Evolutionary conservation across 2,888 invertebrate genomes (phyloP), one percentile per base, ranked within the genome.

Genomic region (Melanostoma scalare): DNA sequence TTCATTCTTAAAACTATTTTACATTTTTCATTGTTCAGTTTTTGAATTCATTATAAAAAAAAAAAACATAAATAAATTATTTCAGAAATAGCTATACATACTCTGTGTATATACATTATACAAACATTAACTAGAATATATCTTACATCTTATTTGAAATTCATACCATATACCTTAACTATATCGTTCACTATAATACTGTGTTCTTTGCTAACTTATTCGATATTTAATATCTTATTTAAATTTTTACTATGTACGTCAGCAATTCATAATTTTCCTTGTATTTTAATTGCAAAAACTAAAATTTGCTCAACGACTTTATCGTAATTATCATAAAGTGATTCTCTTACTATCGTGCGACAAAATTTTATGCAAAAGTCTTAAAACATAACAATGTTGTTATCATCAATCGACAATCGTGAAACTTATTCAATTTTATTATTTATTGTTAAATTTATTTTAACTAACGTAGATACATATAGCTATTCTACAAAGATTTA

Each of bases 221-320:
- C 69, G 84, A 84, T 84, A 84, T 84, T 75, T 71, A 71, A 84
- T 84, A 84, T 68, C 79, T 67, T 73, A 33, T 52, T 67, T 72
- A 33, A 55, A 40, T 67, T 68, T 38, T 74, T 55, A 50, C 36
- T 48, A 69, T 50, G 44, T 65, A 35, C 50, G 60, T 77, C 77
- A 82, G 82, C 67, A 82, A 77, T 55, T 78, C 69, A 63, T 33
- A 38, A 30, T 60, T 60, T 20, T 46, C 40, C 55, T 73, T 42
- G n/a, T 73, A 31, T 65, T 67, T 58, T 20, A 48, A 35, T 73
- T 55, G 42, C 44, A 33, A 30, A 67, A 65, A 30, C 48, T 60
- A 31, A 61, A 46, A 72, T 60, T 61, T 10, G 20, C 20, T 20
- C 20, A 20, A 20, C 20, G 20, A n/a, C 65, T 56, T 56, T 40